These are phyloP conservation scores for Anableps anableps DNA, from an alignment of 2,797 vertebrate genomes.

Conservation along the genomic window DNA sequence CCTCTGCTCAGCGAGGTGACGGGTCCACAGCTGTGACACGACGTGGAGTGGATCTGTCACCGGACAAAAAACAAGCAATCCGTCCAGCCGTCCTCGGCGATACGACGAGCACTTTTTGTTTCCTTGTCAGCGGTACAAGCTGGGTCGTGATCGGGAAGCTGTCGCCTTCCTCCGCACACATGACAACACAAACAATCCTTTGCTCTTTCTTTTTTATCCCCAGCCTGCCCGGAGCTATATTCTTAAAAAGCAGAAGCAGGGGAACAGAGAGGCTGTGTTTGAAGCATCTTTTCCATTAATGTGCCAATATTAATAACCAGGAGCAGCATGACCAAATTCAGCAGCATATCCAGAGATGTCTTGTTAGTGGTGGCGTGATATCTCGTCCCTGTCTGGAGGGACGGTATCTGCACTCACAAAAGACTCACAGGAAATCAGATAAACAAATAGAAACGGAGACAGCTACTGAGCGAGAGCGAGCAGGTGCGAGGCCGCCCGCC, in stretches of 20 bases:
- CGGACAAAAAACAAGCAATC: slow-evolving; percentile 59
- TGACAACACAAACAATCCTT: slow-evolving; percentile 52
- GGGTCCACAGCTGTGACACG: slow-evolving; percentile 56
- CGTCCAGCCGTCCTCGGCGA: slow-evolving; percentile 45
- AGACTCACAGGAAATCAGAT: slow-evolving; percentile 15
- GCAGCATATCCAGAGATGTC: neutral
- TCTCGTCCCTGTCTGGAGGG: slow-evolving; percentile 1
- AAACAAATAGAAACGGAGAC: slow-evolving; percentile 49
- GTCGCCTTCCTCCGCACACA: slow-evolving; percentile 42
- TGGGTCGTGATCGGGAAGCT: slow-evolving; percentile 44
- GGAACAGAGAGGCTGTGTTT: neutral
- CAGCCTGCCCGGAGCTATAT: neutral
- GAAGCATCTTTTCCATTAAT: slow-evolving; percentile 9
- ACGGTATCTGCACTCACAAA: neutral
- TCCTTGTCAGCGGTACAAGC: slow-evolving; percentile 44
- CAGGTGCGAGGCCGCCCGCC: slow-evolving; percentile 62
- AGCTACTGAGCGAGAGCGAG: slow-evolving; percentile 41
- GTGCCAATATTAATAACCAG: slow-evolving; percentile 19
- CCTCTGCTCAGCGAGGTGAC: slow-evolving; percentile 41
- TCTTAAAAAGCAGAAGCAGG: slow-evolving; percentile 17
- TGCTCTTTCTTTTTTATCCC: slow-evolving; percentile 30
- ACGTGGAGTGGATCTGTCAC: slow-evolving; percentile 68
- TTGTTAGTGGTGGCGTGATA: slow-evolving; percentile 16
- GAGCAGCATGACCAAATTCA: slow-evolving; percentile 5
- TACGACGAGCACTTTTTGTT: slow-evolving; percentile 34